phyloP scores from a whole-genome alignment of 2,113 vertebrate genomes.

The Corythaeola cristata region DNA sequence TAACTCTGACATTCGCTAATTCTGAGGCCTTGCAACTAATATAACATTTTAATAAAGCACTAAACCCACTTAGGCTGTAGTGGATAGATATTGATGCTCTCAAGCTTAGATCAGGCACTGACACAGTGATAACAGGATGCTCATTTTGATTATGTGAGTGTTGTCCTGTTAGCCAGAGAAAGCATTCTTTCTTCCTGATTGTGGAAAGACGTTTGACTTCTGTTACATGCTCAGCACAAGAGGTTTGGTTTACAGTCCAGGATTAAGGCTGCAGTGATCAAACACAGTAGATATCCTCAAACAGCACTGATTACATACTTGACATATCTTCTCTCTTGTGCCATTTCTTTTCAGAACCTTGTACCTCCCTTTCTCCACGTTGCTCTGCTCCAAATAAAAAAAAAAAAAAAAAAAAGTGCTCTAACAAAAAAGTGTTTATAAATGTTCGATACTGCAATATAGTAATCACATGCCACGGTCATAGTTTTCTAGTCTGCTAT shows the following conservation, averaged over 20 bases:
- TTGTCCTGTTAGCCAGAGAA: not conserved
- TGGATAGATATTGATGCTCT: not conserved
- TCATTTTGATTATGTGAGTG: not conserved
- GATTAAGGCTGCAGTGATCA: not conserved
- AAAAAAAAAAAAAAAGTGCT: not conserved
- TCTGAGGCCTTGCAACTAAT: not conserved
- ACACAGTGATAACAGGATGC: rapidly evolving
- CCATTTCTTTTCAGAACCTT: not conserved
- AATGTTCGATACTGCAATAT: not conserved
- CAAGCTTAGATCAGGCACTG: not conserved
- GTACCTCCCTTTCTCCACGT: not conserved
- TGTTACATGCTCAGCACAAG: not conserved
- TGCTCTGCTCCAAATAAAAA: not conserved
- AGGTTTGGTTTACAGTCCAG: not conserved
- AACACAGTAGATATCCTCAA: not conserved
- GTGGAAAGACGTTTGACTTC: not conserved
- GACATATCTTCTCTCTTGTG: not conserved
- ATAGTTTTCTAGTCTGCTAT: not conserved
- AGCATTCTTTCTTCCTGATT: not conserved
- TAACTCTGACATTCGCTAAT: not conserved
- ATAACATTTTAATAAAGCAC: not conserved
- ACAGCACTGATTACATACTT: not conserved
- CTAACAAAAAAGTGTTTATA: not conserved
- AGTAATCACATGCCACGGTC: not conserved
- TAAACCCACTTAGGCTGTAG: not conserved